Conservation (phyloP, 2,113 vertebrate species). For the Ivindomyrus marchei region DNA sequence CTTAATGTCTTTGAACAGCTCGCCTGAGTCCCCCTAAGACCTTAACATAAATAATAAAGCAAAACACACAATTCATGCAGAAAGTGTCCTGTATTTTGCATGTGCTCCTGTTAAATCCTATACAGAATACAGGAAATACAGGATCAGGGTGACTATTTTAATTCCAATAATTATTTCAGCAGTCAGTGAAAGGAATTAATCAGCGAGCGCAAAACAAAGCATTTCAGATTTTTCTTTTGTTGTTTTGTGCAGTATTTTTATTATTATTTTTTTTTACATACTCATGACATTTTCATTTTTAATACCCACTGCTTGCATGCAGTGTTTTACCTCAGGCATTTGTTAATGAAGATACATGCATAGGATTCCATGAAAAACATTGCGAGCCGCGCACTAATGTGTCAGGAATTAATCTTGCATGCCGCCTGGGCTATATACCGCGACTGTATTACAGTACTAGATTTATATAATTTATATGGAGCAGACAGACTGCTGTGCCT, state of each 20-base stretch:
- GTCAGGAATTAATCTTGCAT: not conserved
- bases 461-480: not conserved
- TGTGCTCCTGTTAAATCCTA: not conserved
- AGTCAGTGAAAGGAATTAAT: not conserved
- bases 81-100: not conserved
- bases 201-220: not conserved
- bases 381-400: not conserved
- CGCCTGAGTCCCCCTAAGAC: not conserved
- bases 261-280: not conserved
- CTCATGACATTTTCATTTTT: not conserved
- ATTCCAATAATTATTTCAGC: not conserved
- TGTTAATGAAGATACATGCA: not conserved
- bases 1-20: not conserved
- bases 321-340: not conserved
- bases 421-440: not conserved
- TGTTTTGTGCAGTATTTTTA: not conserved
- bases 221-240: not conserved
- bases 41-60: not conserved
- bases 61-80: constrained; percentile 12
- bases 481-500: not conserved
- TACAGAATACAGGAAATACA: constrained; percentile 25
- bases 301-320: not conserved
- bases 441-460: not conserved
- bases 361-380: not conserved
- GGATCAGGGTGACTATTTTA: constrained; percentile 14